These are phyloP conservation scores for Hanleya hanleyi DNA, from an alignment of 2,888 invertebrate species.

Conservation along the genomic window DNA sequence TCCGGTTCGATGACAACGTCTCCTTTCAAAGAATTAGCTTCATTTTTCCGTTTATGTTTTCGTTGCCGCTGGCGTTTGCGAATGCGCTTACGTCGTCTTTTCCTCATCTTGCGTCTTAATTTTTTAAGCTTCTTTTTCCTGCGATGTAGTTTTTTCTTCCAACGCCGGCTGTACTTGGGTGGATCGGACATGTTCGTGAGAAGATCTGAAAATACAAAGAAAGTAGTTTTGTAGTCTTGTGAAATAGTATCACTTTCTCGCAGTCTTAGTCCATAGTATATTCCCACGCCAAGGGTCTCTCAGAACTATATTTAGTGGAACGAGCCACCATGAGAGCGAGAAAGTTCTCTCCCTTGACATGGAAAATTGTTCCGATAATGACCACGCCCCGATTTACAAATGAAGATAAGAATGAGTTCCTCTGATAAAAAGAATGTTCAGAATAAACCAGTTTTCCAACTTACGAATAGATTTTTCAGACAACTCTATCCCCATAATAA, in stretches of 20 bases:
- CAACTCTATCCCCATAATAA: too few species aligned
- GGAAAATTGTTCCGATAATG: too few species aligned
- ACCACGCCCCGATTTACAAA: too few species aligned
- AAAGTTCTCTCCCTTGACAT: too few species aligned
- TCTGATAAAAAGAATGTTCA: too few species aligned
- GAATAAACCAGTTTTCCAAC: too few species aligned
- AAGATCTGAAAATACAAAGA: conserved; percentile 9
- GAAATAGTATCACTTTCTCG: background rate
- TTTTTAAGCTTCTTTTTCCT: conserved; percentile 3
- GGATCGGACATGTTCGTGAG: conserved; percentile 9
- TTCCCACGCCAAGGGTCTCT: background rate
- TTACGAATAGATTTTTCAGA: too few species aligned
- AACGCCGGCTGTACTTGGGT: background rate
- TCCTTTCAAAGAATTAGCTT: background rate
- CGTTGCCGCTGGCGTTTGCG: background rate
- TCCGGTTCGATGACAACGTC: background rate
- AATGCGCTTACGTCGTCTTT: background rate
- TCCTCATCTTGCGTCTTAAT: background rate
- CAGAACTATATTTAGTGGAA: background rate
- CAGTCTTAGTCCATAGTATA: too few species aligned
- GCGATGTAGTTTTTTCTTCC: background rate
- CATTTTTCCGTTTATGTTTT: background rate
- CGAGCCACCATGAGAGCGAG: too few species aligned
- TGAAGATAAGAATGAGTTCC: too few species aligned
- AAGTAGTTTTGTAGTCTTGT: background rate